Evolutionary conservation across 2,797 vertebrate species (phyloP).

Genomic region (Microchirus variegatus): DNA sequence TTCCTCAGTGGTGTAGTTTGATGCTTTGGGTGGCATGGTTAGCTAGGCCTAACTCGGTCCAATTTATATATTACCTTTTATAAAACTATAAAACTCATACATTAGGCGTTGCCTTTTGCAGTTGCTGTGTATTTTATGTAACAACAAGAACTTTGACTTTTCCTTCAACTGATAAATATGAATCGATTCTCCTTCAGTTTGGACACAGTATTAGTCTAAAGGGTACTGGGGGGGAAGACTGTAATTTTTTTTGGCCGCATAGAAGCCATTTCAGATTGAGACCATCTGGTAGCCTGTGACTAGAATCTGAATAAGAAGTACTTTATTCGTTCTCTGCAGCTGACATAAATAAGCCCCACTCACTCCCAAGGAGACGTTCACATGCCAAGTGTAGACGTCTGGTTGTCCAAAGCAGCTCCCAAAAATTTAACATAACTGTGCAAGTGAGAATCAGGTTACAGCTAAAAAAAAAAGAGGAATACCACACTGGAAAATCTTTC

Average conservation of each 20-base stretch:
- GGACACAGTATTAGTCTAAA: slow-evolving; percentile 20
- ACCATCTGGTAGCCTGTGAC: slow-evolving; percentile 43
- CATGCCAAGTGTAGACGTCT: slow-evolving; percentile 29
- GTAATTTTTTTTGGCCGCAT: slow-evolving; percentile 26
- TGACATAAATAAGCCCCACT: slow-evolving; percentile 58
- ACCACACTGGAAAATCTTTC: slow-evolving; percentile 22
- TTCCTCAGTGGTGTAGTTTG: too few species aligned
- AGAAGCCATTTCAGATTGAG: slow-evolving; percentile 37
- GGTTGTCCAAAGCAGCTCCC: slow-evolving; percentile 19
- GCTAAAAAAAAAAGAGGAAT: slow-evolving; percentile 6
- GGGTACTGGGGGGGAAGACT: slow-evolving; percentile 8
- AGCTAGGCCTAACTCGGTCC: too few species aligned
- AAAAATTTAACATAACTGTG: slow-evolving; percentile 15
- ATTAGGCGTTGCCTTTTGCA: neutral
- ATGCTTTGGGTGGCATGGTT: too few species aligned
- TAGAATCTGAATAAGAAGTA: slow-evolving; percentile 28
- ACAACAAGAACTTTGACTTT: slow-evolving; percentile 17
- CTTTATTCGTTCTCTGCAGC: slow-evolving; percentile 28
- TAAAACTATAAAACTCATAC: neutral
- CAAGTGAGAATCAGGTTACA: slow-evolving; percentile 33
- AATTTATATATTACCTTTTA: neutral
- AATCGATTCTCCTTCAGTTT: neutral
- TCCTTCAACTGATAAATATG: neutral
- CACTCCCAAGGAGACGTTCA: slow-evolving; percentile 39
- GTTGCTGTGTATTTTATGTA: neutral